Base-by-base conservation (phyloP, 2,888 invertebrate species). In the Notodonta dromedarius region DNA sequence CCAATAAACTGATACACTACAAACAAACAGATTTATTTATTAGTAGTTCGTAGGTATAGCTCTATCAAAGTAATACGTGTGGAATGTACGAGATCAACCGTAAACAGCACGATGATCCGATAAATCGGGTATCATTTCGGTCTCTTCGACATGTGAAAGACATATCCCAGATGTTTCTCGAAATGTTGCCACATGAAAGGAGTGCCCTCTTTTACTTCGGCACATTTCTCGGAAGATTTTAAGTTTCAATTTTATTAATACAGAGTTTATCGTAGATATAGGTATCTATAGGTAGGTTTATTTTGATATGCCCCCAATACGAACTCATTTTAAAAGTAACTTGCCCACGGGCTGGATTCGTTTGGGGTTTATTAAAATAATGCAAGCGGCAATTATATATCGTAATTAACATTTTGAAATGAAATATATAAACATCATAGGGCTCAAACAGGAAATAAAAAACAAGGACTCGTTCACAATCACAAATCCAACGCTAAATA, bases 161-260 rank as follows among this genome's bases (percentile, higher is more conserved):
- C 83, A 80, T 71, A 81, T 79, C 62, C 84, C 90, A 90, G 90
- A 90, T 83, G 87, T 75, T 83, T 70, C 76, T 66, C 73, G 73
- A 78, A 83, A 78, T 81, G 82, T 82, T 82, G 78, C 80, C 81
- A 88, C 86, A 86, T 88, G 85, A 87, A 87, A 87, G 82, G 72
- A 74, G 63, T 72, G 75, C 62, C 74, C 75, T 68, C 74, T 78
- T 76, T 76, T 71, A 69, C 68, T 68, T 77, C 68, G 71, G 69
- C 76, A 75, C 74, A 76, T 79, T 79, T 80, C 77, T 77, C 59
- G 66, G 77, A 78, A 80, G 76, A 71, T 75, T 78, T 66, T 64
- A 74, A 61, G 59, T 63, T 63, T 69, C 62, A 67, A 67, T 76
- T 74, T 77, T 74, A 74, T 74, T 72, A 70, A 76, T 73, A 73